Evolutionary conservation across 1,140 invertebrate species (phyloP), one percentile per base, ranked within the genome.

Genomic region (Bombus superbus): DNA sequence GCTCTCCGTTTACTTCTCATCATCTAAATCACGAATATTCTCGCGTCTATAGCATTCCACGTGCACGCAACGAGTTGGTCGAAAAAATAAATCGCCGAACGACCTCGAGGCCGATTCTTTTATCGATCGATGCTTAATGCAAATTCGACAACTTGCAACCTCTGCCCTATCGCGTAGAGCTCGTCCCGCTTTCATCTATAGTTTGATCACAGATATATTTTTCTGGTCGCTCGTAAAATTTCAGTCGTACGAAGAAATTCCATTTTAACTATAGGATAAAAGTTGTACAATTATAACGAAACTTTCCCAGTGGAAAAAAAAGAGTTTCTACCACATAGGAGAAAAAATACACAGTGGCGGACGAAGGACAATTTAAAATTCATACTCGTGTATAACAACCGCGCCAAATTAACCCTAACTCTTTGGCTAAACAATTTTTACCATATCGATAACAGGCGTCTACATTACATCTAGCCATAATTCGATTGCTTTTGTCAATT

Each of bases 21-120:
- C 78, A 57, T n/a, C 2, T 0, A 10, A 25, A 47, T 44, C 0
- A 15, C 3, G 44, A 47, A 47, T 47, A 47, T 47, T 47, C 44
- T 47, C 44, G 3, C 2, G 15, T 0, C 13, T 68, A 3, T 38
- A 44, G 28, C 40, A 72, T 81, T 74, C 35, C 53, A 74, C 2
- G 15, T 32, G 18, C 18, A 22, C 22, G 81, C 18, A 74, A 11
- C n/a, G 18, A 5, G 81, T 82, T 69, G 66, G 42, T n/a, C 28
- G 66, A 38, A 35, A 35, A 78, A 57, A 88, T 86, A 88, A 82
- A 88, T 88, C 66, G 68, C 75, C 59, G 42, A 9, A 32, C 79
- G 84, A 86, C 78, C 82, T 88, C 74, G 84, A 74, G 53, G 38
- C 32, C 42, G 78, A 86, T 78, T 86, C 84, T 79, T 80, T 88